phyloP scores from a whole-genome alignment of 2,113 vertebrate genomes.

The Nettapus auritus region DNA sequence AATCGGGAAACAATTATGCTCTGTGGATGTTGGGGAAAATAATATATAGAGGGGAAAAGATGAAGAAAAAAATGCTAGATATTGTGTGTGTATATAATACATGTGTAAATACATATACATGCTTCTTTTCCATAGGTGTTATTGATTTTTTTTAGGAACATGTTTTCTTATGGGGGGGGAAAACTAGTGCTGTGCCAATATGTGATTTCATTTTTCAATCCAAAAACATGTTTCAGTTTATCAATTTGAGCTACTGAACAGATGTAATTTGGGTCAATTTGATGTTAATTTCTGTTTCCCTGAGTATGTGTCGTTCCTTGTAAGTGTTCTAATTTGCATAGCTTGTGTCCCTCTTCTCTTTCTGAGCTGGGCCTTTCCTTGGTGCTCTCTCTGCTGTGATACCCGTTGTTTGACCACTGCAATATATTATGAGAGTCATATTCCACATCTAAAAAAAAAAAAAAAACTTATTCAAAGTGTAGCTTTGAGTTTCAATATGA shows the following conservation, averaged over 20 bases:
- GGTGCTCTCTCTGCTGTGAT: background rate
- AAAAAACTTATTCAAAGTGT: background rate
- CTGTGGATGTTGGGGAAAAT: background rate
- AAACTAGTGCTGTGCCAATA: background rate
- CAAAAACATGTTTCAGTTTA: background rate
- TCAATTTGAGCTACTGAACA: background rate
- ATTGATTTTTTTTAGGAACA: background rate
- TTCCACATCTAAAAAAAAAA: background rate
- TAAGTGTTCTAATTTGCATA: accelerated
- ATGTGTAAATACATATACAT: background rate
- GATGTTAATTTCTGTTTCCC: background rate
- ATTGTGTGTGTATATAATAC: background rate
- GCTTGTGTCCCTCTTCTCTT: background rate
- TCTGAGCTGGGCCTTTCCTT: background rate
- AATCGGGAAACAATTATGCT: background rate
- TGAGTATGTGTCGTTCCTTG: background rate
- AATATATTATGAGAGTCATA: accelerated
- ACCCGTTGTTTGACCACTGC: background rate
- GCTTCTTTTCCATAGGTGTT: background rate
- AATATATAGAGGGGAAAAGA: background rate
- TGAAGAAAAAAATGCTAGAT: no score
- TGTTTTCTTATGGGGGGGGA: background rate
- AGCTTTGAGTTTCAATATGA: background rate
- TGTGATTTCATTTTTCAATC: background rate
- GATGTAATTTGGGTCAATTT: background rate